phyloP scores from a whole-genome alignment of 2,888 invertebrate genomes.

The Toxonevra muliebris region DNA sequence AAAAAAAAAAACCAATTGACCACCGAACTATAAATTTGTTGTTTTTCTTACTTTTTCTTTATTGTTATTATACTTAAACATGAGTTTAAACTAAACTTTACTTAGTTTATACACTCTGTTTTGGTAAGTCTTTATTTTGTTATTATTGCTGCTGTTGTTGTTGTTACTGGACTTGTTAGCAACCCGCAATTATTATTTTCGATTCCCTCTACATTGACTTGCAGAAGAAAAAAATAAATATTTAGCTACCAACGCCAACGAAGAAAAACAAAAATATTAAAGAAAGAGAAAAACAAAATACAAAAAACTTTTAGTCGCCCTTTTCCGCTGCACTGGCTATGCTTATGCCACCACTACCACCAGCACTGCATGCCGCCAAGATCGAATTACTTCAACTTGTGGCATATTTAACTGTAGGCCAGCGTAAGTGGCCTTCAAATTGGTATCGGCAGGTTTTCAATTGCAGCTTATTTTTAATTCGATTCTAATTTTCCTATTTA shows the following conservation, averaged over 20 bases:
- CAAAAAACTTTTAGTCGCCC: no score
- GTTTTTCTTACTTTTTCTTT: neutral
- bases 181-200: slow-evolving; percentile 12
- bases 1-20: neutral
- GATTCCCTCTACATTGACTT: slow-evolving; percentile 3
- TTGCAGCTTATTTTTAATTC: no score
- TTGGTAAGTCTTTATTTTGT: neutral
- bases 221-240: neutral
- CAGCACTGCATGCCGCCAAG: neutral
- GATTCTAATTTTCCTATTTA: no score
- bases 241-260: no score
- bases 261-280: no score
- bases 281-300: no score
- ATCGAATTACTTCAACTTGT: neutral
- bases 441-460: no score
- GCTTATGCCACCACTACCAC: no score
- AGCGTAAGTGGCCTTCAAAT: no score
- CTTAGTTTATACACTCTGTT: neutral
- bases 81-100: slow-evolving; percentile 9
- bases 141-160: neutral
- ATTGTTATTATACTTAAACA: slow-evolving; percentile 16
- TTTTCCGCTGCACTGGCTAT: no score
- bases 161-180: slow-evolving; percentile 9
- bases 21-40: neutral
- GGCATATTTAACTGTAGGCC: no score